Evolutionary conservation across 2,797 vertebrate genomes (phyloP), one percentile per base, ranked within the genome.

Genomic region (Pangasius larnaudii): DNA sequence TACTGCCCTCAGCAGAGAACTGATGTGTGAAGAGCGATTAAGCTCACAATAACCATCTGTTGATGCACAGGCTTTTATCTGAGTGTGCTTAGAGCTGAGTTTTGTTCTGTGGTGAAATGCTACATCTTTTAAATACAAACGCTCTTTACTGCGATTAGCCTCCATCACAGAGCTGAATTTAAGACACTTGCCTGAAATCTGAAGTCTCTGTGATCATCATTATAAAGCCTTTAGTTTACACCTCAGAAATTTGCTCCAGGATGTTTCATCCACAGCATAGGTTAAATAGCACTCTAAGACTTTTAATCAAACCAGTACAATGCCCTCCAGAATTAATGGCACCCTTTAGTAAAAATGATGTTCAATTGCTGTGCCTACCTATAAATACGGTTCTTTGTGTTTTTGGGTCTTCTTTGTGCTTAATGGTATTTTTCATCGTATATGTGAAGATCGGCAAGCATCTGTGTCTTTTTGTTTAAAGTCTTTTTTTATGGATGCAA

Each of bases 31-130:
- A 80, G 56, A 2, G 61, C 10, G 33, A 75, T 91, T 87, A 82
- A 63, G 27, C 79, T 33, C 58, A 87, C 42, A 88, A 88, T 87
- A 13, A 61, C 77, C 59, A 7, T 81, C 46, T 27, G 46, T 71
- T 86, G 33, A 89, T 65, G 61, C 11, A 10, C 58, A 33, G 63
- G 53, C 4, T 46, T 81, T 33, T 74, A 46, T n/a, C 85, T 22
- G 11, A 74, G 30, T 63, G n/a, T 22, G 22, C 61, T 22, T 16
- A 22, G 39, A 13, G 72, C 14, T 71, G 33, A 83, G 61, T 81
- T 49, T 78, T 49, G 19, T 11, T 18, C 75, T 33, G 49, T 53
- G 46, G 49, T 78, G 49, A 78, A 30, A 78, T 78, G 27, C 9
- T 61, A 19, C 4, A 3, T 30, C 9, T 13, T 36, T 39, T 36